Conservation (phyloP, 2,888 invertebrate genomes). For the Melinaea marsaeus region DNA sequence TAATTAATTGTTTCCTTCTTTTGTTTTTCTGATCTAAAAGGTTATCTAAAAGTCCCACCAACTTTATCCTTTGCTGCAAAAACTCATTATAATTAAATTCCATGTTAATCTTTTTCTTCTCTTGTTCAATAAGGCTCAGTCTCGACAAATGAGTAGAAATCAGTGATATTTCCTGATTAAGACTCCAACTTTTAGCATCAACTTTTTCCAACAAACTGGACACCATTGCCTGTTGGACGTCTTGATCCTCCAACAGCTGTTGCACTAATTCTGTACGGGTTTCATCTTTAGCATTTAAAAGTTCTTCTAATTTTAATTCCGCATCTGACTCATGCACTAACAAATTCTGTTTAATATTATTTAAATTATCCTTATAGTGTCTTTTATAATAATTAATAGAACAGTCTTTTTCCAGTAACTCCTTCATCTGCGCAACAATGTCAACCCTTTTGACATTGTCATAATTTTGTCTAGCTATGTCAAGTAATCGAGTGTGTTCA, state of each 20-base stretch:
- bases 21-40: constrained; percentile 82
- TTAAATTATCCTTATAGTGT: constrained; percentile 80
- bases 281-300: constrained; percentile 80
- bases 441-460: constrained; percentile 81
- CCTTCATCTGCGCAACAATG: constrained; percentile 84
- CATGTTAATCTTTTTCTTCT: constrained; percentile 82
- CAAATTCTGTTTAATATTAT: constrained; percentile 81
- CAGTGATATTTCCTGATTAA: constrained; percentile 85
- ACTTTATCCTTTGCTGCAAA: constrained; percentile 81
- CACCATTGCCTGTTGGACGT: constrained; percentile 84
- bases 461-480: constrained; percentile 77
- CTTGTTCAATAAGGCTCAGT: constrained; percentile 84
- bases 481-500: constrained; percentile 82
- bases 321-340: constrained; percentile 78
- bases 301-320: constrained; percentile 76
- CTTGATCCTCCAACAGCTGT: constrained; percentile 82
- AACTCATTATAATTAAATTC: constrained; percentile 84
- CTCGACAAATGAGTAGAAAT: constrained; percentile 84
- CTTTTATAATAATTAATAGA: constrained; percentile 78
- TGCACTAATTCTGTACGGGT: constrained; percentile 78
- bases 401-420: constrained; percentile 82
- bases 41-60: constrained; percentile 82
- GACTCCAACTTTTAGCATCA: constrained; percentile 86
- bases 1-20: constrained; percentile 80
- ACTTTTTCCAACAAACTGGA: constrained; percentile 83